phyloP scores from a whole-genome alignment of 2,888 invertebrate genomes.

The Pristionchus japonicus region DNA sequence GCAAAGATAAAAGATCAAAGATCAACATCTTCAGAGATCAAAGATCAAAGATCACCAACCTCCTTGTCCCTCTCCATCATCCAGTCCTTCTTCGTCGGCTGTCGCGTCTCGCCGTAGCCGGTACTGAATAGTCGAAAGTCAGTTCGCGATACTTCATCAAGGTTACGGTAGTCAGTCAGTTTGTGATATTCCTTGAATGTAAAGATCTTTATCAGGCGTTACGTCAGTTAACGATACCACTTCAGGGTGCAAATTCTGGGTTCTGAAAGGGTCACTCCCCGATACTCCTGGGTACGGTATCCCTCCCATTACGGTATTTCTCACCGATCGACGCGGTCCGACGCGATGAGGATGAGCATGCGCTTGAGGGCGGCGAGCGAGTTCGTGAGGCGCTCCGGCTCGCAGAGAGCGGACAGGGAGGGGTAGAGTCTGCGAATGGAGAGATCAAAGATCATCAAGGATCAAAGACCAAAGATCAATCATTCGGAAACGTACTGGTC shows the following conservation, averaged over 20 bases:
- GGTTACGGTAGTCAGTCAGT: not conserved
- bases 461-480: no score
- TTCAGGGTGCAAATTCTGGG: no score
- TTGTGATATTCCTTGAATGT: not conserved
- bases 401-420: constrained; percentile 50
- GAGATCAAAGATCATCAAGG: not conserved
- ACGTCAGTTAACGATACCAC: no score
- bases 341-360: constrained; percentile 48
- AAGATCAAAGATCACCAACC: not conserved
- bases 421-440: constrained; percentile 49
- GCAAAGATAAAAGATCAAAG: not conserved
- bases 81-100: constrained; percentile 45
- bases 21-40: not conserved
- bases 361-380: constrained; percentile 49
- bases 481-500: constrained; percentile 58
- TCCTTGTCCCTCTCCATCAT: constrained; percentile 14
- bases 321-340: constrained; percentile 32
- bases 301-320: not conserved
- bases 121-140: not conserved
- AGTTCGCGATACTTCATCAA: not conserved
- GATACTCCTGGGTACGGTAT: no score
- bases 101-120: constrained; percentile 16
- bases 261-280: no score
- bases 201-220: no score
- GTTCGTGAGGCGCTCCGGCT: constrained; percentile 51